Base-by-base conservation (phyloP, 1,140 invertebrate genomes). In the Linepithema humile region DNA sequence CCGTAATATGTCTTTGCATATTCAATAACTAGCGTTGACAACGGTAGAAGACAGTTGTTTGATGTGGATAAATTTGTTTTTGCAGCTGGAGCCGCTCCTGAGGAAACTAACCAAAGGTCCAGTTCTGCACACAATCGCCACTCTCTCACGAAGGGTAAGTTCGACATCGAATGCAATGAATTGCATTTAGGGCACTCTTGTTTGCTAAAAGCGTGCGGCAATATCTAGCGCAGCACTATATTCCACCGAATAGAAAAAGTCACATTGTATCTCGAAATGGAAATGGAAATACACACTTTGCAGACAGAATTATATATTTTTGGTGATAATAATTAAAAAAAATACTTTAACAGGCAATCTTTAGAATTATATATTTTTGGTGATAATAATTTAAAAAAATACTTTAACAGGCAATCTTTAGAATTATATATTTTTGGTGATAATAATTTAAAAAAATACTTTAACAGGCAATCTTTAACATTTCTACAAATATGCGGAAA, bases 111-210 rank as follows among this genome's bases (percentile, higher is more conserved):
- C 93, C 93, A 94, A 93, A 94, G 94, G 93, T 92, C 93, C 90
- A 93, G 91, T 90, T 94, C 94, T 88, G 93, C 93, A 94, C 93
- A 94, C 91, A 92, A 93, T 92, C 94, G 93, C 90, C 93, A 94
- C 90, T 94, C 94, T 92, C 91, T 94, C 92, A 91, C 94, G 91
- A 94, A 94, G 91, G 94, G 94, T 94, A 87, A 94, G 91, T 87
- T 78, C 1, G 23, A 40, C n/a, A n/a, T n/a, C 20, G n/a, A 43
- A 40, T 17, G 43, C n/a, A 9, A 26, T 9, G 2, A 3, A 60
- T 20, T 15, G 20, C 20, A 12, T 77, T 77, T 26, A 65, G 2
- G 32, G 3, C 38, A 40, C 35, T 55, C 35, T 69, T 12, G 2
- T 67, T 67, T 55, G 9, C 23, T 53, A 38, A 40, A 78, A 59